phyloP scores from a whole-genome alignment of 1,140 invertebrate species.

The Zeugodacus cucurbitae region DNA sequence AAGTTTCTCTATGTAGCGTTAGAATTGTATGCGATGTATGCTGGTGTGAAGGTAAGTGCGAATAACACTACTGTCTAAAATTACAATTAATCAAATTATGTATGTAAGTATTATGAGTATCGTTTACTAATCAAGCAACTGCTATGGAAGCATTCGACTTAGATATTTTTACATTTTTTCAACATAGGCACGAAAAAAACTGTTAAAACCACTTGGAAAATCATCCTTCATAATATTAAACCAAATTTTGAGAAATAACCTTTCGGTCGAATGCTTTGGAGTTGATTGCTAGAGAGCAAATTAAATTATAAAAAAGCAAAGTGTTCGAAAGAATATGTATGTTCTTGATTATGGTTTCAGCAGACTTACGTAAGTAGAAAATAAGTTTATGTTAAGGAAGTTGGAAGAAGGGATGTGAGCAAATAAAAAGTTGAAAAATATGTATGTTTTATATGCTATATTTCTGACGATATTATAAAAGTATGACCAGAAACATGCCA shows the following conservation, averaged over 20 bases:
- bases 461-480: no score
- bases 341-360: no score
- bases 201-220: background rate
- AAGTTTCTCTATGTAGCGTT: background rate
- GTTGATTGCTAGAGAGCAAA: background rate
- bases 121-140: background rate
- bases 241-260: background rate
- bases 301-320: background rate
- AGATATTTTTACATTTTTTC: background rate
- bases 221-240: background rate
- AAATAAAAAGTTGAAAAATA: background rate
- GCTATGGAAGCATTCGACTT: background rate
- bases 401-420: background rate
- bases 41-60: background rate
- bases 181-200: background rate
- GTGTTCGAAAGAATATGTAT: background rate
- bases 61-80: background rate
- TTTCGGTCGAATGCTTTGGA: background rate
- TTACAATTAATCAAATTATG: background rate
- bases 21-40: slow-evolving; percentile 18
- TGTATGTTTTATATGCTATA: background rate
- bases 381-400: background rate
- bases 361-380: no score
- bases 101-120: background rate
- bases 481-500: no score